Conservation (phyloP, 2,797 vertebrate genomes). For the Anabas testudineus region DNA sequence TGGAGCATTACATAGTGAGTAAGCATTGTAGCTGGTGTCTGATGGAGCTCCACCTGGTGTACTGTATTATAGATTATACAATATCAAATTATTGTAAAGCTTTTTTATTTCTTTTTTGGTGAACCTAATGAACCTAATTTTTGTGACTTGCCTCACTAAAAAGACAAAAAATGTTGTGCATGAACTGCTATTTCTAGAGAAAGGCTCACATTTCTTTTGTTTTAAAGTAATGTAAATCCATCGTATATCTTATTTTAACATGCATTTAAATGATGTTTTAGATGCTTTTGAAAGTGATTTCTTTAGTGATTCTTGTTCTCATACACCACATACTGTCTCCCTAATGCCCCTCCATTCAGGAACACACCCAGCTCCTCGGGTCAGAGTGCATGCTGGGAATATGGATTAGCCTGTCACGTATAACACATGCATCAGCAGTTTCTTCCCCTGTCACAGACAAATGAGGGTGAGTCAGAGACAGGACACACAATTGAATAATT, state of each 20-base stretch:
- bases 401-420: constrained; percentile 62
- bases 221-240: background rate
- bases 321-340: background rate
- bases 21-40: background rate
- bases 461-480: constrained; percentile 27
- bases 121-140: too few relatives aligned
- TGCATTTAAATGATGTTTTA: background rate
- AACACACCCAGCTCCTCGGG: constrained; percentile 41
- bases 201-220: background rate
- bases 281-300: background rate
- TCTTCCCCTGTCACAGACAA: constrained; percentile 38
- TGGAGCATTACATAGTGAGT: background rate
- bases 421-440: constrained; percentile 62
- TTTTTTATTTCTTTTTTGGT: too few relatives aligned
- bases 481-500: constrained; percentile 53
- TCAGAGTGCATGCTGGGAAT: constrained; percentile 64
- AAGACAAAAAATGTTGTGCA: background rate
- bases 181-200: background rate
- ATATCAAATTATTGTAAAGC: constrained; percentile 1
- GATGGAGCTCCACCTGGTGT: background rate
- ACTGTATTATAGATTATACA: background rate
- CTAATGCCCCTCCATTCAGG: constrained; percentile 11
- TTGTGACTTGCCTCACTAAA: background rate
- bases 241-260: background rate
- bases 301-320: background rate